Evolutionary conservation across 1,140 invertebrate species (phyloP).

Genomic region (Thaumatotibia leucotreta): DNA sequence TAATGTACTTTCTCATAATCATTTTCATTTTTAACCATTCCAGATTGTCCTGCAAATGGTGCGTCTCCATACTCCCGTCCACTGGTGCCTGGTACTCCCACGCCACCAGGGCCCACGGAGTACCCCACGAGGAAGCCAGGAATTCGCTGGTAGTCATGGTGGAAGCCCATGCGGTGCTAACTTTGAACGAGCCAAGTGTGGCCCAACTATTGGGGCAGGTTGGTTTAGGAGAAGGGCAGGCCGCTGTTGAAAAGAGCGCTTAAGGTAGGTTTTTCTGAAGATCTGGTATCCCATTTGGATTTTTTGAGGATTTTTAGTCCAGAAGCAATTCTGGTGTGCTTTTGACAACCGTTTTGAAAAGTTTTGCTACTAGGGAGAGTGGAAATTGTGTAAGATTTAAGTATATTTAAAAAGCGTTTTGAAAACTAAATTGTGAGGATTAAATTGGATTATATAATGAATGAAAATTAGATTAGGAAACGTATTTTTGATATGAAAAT

Average conservation of each 20-base stretch:
- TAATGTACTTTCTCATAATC: not conserved
- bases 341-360: not conserved
- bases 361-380: too few relatives aligned
- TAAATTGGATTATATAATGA: not conserved
- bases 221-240: constrained; percentile 43
- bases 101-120: constrained; percentile 76
- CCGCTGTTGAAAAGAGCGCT: constrained; percentile 33
- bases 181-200: constrained; percentile 64
- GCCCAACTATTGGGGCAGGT: constrained; percentile 59
- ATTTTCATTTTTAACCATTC: constrained; percentile 24
- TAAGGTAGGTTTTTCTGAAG: constrained; percentile 18
- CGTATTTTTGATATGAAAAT: constrained; percentile 6
- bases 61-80: constrained; percentile 73
- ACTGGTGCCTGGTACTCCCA: constrained; percentile 79
- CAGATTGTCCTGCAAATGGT: constrained; percentile 79
- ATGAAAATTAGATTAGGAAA: not conserved
- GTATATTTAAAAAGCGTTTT: not conserved
- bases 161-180: constrained; percentile 80
- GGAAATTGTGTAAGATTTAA: not conserved
- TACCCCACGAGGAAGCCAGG: constrained; percentile 77
- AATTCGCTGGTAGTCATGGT: constrained; percentile 80
- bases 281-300: too few relatives aligned
- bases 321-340: not conserved
- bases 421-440: too few relatives aligned
- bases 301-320: not conserved